Evolutionary conservation across 2,797 vertebrate species (phyloP), one percentile per base, ranked within the genome.

Genomic region (Poecile montanus): DNA sequence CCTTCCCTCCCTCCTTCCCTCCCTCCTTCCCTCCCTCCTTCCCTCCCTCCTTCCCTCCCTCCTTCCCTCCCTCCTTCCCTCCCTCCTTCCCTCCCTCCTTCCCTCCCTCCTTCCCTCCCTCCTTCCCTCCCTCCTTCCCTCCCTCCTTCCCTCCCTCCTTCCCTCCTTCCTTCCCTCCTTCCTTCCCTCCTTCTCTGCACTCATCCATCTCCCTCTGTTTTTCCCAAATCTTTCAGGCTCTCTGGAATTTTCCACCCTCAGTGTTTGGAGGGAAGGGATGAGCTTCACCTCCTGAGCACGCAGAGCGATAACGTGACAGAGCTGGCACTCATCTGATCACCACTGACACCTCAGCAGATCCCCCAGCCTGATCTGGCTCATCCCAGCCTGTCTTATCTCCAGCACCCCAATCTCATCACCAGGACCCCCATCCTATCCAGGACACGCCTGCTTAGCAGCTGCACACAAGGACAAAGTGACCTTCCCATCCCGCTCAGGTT

Each of bases 261-360:
- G 3, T 11, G 19, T 73, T 29, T n/a, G 8, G 18, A 68, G 44
- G 54, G 51, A 42, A 62, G 76, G 57, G 56, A 22, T 19, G 29
- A 87, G 32, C 20, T 22, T 54, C 61, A 38, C 65, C 83, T 50
- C 50, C 44, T 38, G 34, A 86, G 45, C 22, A 45, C 13, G 48
- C 3, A 0, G 27, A n/a, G 58, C 0, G 5, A 50, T 29, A 81
- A 30, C 0, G 0, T 19, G 34, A 62, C 32, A 32, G 25, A 17
- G 66, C 15, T 7, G 7, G 60, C 14, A 5, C 20, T 34, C 30
- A 3, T 62, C 71, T 60, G 75, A 89, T 66, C 75, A 48, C 29
- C 84, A 6, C 71, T 16, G 77, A 51, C 56, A 51, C 36, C 66
- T 50, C 53, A 6, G 10, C 19, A 2, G 19, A 74, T 61, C 56